These are phyloP conservation scores for Andrena marginata DNA, from an alignment of 2,888 invertebrate genomes.

Conservation along the genomic window DNA sequence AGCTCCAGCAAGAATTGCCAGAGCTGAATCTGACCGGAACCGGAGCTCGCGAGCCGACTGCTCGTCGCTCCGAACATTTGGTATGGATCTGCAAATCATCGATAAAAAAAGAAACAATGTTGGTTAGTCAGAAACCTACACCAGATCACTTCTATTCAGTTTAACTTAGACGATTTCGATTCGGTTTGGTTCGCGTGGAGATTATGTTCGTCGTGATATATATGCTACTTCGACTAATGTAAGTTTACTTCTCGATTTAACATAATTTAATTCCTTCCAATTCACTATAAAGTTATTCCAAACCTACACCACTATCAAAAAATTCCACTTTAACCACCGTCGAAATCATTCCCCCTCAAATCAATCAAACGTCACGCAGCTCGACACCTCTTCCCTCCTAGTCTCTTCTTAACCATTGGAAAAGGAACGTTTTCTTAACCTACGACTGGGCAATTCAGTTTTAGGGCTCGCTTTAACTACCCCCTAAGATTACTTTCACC, in stretches of 20 bases:
- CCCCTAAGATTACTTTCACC: not conserved
- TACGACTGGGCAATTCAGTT: not conserved
- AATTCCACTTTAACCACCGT: too few relatives aligned
- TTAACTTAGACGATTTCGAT: too few relatives aligned
- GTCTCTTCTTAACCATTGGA: too few relatives aligned
- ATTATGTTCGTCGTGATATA: too few relatives aligned
- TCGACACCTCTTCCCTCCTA: too few relatives aligned
- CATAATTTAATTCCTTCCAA: not conserved
- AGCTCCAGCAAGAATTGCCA: slow-evolving; percentile 99
- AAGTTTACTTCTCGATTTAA: not conserved
- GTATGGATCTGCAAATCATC: slow-evolving; percentile 94
- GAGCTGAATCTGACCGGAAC: slow-evolving; percentile 98
- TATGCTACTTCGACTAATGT: too few relatives aligned
- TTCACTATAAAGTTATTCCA: not conserved
- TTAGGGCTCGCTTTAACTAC: not conserved
- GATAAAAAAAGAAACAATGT: not conserved
- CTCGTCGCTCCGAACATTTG: slow-evolving; percentile 99
- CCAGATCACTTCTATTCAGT: too few relatives aligned
- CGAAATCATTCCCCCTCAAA: too few relatives aligned
- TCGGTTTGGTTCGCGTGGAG: too few relatives aligned
- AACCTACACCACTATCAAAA: too few relatives aligned
- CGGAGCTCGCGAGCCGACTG: slow-evolving; percentile 97
- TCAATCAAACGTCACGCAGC: too few relatives aligned
- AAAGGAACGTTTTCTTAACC: too few relatives aligned
- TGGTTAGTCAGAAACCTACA: not conserved